Conservation (phyloP, 1,140 invertebrate species). For the Oryzaephilus surinamensis region DNA sequence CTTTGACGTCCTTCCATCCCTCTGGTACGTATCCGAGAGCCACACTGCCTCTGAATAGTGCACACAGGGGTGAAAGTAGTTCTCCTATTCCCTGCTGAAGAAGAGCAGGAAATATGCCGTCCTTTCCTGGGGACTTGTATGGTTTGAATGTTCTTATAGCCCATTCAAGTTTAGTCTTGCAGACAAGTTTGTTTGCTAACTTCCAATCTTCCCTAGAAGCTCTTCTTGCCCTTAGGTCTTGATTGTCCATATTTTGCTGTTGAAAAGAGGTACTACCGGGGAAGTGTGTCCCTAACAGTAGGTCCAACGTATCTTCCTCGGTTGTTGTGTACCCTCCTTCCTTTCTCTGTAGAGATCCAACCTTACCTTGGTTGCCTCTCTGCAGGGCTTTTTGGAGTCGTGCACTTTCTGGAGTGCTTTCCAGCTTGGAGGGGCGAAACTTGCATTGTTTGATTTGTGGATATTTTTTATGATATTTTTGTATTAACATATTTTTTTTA, state of each 20-base stretch:
- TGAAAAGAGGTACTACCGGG: not conserved
- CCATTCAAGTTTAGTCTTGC: conserved; percentile 11
- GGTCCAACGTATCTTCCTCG: not conserved
- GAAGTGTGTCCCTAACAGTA: not conserved
- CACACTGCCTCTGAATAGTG: not conserved
- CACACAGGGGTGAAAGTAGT: not conserved
- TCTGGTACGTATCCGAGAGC: not conserved
- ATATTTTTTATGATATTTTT: too few species aligned
- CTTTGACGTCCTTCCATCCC: conserved; percentile 4
- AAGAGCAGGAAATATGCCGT: conserved; percentile 15
- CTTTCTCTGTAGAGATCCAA: not conserved
- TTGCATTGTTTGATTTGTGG: too few species aligned
- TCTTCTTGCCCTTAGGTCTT: not conserved
- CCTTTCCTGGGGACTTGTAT: conserved; percentile 16
- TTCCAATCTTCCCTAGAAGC: not conserved
- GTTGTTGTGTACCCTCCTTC: not conserved
- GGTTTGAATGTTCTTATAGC: conserved; percentile 16
- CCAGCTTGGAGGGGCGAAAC: too few species aligned
- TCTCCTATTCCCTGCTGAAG: conserved; percentile 11
- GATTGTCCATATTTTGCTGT: not conserved
- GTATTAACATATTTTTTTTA: too few species aligned
- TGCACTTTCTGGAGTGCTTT: not conserved
- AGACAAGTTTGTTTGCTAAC: conserved; percentile 8
- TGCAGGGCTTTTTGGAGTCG: not conserved
- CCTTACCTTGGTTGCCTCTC: not conserved